phyloP scores from a whole-genome alignment of 2,797 vertebrate genomes.

The Hydrocynus forskahlii region DNA sequence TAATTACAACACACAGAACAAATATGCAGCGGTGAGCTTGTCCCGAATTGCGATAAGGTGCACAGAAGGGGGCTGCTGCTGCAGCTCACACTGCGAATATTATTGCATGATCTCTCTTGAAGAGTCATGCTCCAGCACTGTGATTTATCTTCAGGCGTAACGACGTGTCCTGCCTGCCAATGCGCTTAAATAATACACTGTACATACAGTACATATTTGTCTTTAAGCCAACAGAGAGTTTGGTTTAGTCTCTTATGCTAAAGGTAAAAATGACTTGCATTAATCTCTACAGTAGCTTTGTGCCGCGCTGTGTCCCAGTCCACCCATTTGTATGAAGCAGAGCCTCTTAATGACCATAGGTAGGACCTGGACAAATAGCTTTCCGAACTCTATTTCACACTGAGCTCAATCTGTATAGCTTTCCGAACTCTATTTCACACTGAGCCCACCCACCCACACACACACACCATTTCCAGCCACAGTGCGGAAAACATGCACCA shows the following conservation, averaged over 20 bases:
- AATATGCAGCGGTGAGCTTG: constrained; percentile 40
- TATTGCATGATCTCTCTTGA: constrained; percentile 27
- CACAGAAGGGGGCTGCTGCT: background rate
- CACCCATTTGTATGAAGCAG: background rate
- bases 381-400: background rate
- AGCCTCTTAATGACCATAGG: background rate
- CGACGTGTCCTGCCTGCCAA: background rate
- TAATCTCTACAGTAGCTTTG: constrained; percentile 12
- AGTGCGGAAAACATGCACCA: no score
- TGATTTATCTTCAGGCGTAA: constrained; percentile 31
- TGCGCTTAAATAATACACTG: background rate
- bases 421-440: background rate
- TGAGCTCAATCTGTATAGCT: background rate
- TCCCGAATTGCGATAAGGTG: constrained; percentile 45
- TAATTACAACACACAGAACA: constrained; percentile 49
- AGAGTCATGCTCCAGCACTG: background rate
- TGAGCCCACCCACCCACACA: background rate
- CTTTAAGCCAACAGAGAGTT: background rate
- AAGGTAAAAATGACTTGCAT: constrained; percentile 15
- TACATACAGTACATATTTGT: constrained; percentile 18
- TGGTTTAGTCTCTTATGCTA: background rate
- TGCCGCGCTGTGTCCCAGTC: background rate
- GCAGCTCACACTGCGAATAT: constrained; percentile 13
- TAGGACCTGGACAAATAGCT: background rate
- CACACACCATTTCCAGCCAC: background rate